phyloP scores from a whole-genome alignment of 2,797 vertebrate genomes.

The Myotis vivesi region DNA sequence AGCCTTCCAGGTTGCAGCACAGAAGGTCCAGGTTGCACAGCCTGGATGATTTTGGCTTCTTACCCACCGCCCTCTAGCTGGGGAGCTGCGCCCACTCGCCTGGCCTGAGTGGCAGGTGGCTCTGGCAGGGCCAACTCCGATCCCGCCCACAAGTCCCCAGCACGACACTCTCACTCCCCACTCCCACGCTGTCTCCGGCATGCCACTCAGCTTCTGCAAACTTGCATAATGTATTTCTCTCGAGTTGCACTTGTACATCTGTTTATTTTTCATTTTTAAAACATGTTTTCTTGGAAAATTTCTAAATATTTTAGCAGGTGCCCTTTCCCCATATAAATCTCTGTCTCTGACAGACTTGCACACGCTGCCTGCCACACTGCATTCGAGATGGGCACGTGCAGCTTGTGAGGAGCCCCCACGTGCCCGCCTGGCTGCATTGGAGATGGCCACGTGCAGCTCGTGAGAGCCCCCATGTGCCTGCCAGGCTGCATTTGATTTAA shows the following conservation, averaged over 20 bases:
- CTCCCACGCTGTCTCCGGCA: neutral
- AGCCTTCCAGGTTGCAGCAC: neutral
- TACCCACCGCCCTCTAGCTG: accelerated
- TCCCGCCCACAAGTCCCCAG: neutral
- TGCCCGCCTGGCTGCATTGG: neutral
- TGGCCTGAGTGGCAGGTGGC: neutral
- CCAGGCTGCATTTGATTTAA: too few species aligned
- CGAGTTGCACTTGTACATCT: slow-evolving; percentile 83
- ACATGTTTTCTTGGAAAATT: slow-evolving; percentile 82
- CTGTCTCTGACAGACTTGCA: slow-evolving; percentile 50
- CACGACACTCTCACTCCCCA: neutral
- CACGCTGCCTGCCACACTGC: slow-evolving; percentile 50
- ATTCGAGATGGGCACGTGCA: neutral
- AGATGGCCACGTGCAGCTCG: accelerated
- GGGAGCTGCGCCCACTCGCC: neutral
- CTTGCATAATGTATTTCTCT: slow-evolving; percentile 84
- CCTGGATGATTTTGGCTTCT: neutral
- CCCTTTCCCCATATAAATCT: slow-evolving; percentile 77
- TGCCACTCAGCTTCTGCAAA: slow-evolving; percentile 69
- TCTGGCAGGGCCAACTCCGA: accelerated
- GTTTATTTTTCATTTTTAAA: slow-evolving; percentile 86
- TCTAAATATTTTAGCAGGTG: slow-evolving; percentile 85
- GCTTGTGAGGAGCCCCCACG: neutral
- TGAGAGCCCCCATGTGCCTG: neutral
- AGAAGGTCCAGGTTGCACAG: neutral